Base-by-base conservation (phyloP, 2,888 invertebrate genomes). In the Spisula solida region DNA sequence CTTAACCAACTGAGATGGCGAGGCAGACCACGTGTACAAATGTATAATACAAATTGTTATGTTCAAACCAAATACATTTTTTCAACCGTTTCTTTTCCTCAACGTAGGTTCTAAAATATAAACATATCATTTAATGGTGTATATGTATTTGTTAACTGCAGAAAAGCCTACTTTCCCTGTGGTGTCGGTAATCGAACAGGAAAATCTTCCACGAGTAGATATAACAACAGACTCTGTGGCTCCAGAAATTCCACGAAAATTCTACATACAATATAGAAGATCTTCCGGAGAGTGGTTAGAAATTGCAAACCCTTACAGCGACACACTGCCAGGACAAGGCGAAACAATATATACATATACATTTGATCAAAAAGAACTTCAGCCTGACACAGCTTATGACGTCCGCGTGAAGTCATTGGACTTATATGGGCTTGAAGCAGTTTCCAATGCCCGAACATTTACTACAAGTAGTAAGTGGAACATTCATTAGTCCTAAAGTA, bases 401-500 rank as follows among this genome's bases (percentile, higher is more conserved):
- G 20, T 85, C n/a, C 29, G 85, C n/a, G 25, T 85, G 6, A 85
- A 85, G 79, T 78, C 85, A 1, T 47, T 79, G 10, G 85, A 85
- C 78, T 18, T 55, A 20, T 85, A 79, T 25, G 85, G 85, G 41
- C 51, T 85, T n/a, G 79, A 31, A 55, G 25, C 79, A 55, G 79
- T 55, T 85, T 41, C 85, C 29, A 48, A 29, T 10, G n/a, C 18
- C 12, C 34, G 34, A n/a, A 29, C 56, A 10, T 56, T 85, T 25
- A 78, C n/a, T 1, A 85, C 85, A 56, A 51, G 41, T 14, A 56
- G 78, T 85, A 25, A 85, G 79, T 56, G 47, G 48, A 18, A 0
- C 12, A 79, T 18, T 14, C 2, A 18, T n/a, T n/a, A n/a, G n/a
- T n/a, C n/a, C n/a, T n/a, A n/a, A n/a, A n/a, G n/a, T n/a, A n/a